Evolutionary conservation across 2,797 vertebrate species (phyloP).

Genomic region (Delichon dasypus): DNA sequence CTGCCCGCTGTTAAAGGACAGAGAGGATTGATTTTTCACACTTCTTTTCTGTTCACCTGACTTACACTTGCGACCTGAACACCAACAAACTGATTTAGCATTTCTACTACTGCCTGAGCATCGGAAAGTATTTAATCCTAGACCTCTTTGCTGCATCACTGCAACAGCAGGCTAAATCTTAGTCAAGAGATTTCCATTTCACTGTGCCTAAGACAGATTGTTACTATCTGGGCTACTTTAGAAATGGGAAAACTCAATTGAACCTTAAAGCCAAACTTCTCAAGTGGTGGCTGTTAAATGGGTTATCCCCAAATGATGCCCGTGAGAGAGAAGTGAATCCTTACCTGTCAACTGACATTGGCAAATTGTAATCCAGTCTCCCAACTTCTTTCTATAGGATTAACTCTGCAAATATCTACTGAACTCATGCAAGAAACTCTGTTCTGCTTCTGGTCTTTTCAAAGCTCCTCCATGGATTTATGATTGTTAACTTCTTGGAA

Average conservation of each 20-base stretch:
- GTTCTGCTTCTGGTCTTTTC: background rate
- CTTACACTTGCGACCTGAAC: background rate
- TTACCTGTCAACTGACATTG: background rate
- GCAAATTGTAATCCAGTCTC: background rate
- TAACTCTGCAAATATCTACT: background rate
- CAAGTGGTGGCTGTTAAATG: background rate
- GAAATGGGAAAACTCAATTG: background rate
- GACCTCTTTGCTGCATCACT: background rate
- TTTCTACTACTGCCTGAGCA: background rate
- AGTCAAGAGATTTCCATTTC: background rate
- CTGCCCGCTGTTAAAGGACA: background rate
- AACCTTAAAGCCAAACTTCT: background rate
- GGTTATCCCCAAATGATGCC: background rate
- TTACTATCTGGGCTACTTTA: background rate
- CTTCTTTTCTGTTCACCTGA: background rate
- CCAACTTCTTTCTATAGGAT: background rate
- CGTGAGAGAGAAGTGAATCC: background rate
- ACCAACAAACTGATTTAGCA: background rate
- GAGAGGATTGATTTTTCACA: background rate
- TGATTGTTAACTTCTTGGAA: background rate
- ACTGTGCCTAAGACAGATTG: background rate
- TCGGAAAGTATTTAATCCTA: background rate
- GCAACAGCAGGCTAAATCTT: background rate
- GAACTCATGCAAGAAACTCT: background rate
- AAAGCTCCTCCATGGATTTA: background rate